Evolutionary conservation across 2,888 invertebrate genomes (phyloP), one percentile per base, ranked within the genome.

Genomic region (Noctua janthina): DNA sequence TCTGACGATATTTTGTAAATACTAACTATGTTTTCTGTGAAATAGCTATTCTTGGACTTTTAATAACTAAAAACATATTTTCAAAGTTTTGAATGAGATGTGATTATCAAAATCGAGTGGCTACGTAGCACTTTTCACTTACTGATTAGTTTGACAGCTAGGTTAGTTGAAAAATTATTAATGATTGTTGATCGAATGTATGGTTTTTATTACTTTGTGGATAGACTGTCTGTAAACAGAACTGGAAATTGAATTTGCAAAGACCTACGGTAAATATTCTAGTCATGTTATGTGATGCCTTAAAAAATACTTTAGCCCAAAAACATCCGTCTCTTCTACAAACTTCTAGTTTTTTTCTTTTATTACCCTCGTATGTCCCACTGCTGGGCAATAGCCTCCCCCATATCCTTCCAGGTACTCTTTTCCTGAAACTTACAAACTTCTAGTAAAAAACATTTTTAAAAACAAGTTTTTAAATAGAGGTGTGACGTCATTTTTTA

Each of bases 1-100:
- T 56, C 49, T 51, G 76, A 76, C 23, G 75, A 70, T 51, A 17
- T 56, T 74, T 74, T 76, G 49, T 71, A 49, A 56, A 43, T 11
- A 49, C 0, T 4, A 13, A 29, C 3, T 2, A 29, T 46, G 13
- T 66, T 56, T 56, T 68, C 46, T 46, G 46, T 35, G n/a, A 68
- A 68, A 15, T 68, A 15, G 35, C 17, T 35, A 20, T 39, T 20
- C 66, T 39, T 64, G 29, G 20, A 8, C 0, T 64, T 64, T 35
- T 54, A 2, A 7, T 54, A 54, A 15, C 3, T 49, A 15, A 11
- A 49, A 0, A 49, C 0, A 59, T 62, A 5, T 35, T 64, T 62
- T 35, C 35, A 64, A 15, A 6, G 35, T 35, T 64, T 64, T 64
- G 13, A 62, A 62, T 29, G 62, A n/a, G 1, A 62, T 29, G 15